These are phyloP conservation scores for Erythrocercus mccallii DNA, from an alignment of 2,113 vertebrate species.

Conservation along the genomic window DNA sequence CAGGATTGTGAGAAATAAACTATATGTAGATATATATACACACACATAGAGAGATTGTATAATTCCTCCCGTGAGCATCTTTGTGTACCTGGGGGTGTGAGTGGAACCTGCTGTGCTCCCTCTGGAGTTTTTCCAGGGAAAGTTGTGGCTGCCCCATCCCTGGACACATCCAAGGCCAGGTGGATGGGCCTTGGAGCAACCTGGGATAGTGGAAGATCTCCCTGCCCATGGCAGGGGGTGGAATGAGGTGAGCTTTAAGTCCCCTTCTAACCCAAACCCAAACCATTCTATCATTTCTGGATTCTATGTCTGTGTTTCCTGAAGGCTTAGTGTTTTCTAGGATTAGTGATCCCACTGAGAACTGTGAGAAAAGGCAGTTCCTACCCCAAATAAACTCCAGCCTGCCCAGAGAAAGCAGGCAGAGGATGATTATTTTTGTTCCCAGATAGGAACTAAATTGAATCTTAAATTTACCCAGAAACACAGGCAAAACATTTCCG, in stretches of 20 bases:
- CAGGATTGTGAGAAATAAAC: slow-evolving; percentile 75
- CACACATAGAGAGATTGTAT: slow-evolving; percentile 51
- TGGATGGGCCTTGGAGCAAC: not conserved
- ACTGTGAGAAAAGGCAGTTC: not conserved
- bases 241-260: not conserved
- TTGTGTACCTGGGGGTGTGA: not conserved
- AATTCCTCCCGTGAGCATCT: slow-evolving; percentile 45
- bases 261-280: not conserved
- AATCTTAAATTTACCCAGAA: not conserved
- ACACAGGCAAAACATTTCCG: not conserved
- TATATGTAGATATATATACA: slow-evolving; percentile 58
- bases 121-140: not conserved
- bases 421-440: not conserved
- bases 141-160: not conserved
- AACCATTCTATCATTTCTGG: not conserved
- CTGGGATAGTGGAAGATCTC: not conserved
- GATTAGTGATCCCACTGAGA: not conserved
- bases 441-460: not conserved
- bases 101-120: not conserved
- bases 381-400: not conserved
- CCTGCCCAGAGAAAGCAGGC: not conserved
- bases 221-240: not conserved
- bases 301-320: not conserved
- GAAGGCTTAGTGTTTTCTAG: not conserved
- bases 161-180: not conserved